A percentile compares a stretch with the other conserved stretches of the same genome.
Conservation (phyloP, 2,888 invertebrate genomes). For the Leptinotarsa haldemani region DNA sequence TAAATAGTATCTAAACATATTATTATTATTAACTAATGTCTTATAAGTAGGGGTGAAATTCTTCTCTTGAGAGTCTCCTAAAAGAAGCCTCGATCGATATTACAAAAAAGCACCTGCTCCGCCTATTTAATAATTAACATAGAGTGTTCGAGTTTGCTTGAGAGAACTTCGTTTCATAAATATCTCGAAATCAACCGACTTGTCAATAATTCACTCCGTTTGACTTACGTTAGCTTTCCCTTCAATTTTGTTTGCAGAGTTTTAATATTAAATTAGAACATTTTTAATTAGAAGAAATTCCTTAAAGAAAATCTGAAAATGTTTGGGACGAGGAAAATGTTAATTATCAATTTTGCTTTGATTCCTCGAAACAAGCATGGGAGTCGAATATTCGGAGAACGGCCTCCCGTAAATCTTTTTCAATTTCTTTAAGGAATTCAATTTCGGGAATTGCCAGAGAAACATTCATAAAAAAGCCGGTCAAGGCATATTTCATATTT, state of each 20-base stretch:
- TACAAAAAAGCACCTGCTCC: not conserved
- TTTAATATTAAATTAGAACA: conserved; percentile 28
- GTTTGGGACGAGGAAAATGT: conserved; percentile 24
- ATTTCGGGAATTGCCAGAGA: conserved; percentile 1
- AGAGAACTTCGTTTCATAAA: conserved; percentile 15
- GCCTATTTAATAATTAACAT: conserved; percentile 6
- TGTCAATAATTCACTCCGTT: conserved; percentile 28
- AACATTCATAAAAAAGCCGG: conserved; percentile 19
- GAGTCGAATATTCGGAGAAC: not conserved
- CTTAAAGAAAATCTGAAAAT: conserved; percentile 25
- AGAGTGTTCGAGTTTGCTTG: not conserved
- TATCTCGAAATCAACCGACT: conserved; percentile 26
- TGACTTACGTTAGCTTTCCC: conserved; percentile 24
- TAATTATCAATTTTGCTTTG: conserved; percentile 29
- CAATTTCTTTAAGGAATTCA: conserved; percentile 18
- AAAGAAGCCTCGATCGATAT: not conserved
- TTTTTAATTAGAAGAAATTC: conserved; percentile 28
- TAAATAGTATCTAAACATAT: too few species aligned
- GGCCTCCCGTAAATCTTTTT: conserved; percentile 22
- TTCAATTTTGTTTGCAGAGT: conserved; percentile 24
- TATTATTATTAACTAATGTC: too few species aligned
- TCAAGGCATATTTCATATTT: conserved; percentile 22
- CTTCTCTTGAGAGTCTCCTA: too few species aligned
- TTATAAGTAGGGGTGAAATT: too few species aligned
- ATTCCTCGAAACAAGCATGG: conserved; percentile 22